Base-by-base conservation (phyloP, 1,140 invertebrate genomes). In the Phymastichus coffea region DNA sequence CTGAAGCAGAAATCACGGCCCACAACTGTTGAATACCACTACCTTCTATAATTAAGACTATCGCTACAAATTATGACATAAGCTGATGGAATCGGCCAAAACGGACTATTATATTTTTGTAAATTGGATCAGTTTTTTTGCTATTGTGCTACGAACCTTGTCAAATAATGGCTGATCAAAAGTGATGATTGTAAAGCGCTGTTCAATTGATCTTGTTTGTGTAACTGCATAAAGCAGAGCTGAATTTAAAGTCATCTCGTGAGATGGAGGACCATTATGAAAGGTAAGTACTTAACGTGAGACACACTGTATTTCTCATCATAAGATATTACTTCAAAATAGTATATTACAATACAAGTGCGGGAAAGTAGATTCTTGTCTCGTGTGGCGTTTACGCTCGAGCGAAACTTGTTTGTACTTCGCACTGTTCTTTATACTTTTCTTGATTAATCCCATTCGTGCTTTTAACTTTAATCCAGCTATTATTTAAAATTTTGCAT, bases 121-220 rank as follows among this genome's bases (percentile, higher is more conserved):
- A 67, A 41, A 33, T 19, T 19, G 28, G 22, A 14, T 26, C 17
- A 51, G 54, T 28, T 33, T 20, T 44, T 23, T n/a, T 33, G 22
- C 43, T 37, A 70, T 37, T 23, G 65, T 65, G 14, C 61, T 57
- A 30, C 51, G 26, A 41, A 68, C 69, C 63, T 71, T 65, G 6
- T 28, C 17, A 38, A 60, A 60, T 0, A 67, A 41, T 17, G 57
- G 59, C 49, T 71, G 72, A 52, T 73, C 70, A 65, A 73, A 73
- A 15, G 68, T 75, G 0, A 76, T 65, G 8, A 76, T 56, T 38
- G 49, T 62, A 9, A 60, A 69, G 23, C 48, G 61, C 63, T 71
- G 66, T 12, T 63, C 4, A 48, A 53, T 14, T 28, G 3, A 33
- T 61, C 57, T 20, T 14, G 15, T 38, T 64, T 65, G 37, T 60